These are phyloP conservation scores for Ectobius pallidus DNA, from an alignment of 2,888 invertebrate species.

Conservation along the genomic window DNA sequence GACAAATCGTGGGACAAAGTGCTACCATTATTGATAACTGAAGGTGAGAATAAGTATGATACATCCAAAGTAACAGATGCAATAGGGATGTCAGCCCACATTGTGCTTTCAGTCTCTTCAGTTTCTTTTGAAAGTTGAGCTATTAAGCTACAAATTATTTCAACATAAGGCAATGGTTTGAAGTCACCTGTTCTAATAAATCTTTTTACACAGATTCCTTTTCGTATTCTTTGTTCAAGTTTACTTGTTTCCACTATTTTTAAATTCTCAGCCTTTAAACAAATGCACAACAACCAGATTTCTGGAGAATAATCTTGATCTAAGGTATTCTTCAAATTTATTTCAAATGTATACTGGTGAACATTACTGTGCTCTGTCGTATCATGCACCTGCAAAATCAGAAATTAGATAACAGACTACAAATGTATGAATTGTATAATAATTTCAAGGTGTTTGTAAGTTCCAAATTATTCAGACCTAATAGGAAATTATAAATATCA, in stretches of 20 bases:
- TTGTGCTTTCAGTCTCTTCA: neutral
- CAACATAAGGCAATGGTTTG: neutral
- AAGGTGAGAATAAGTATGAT: neutral
- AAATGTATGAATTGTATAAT: too few relatives aligned
- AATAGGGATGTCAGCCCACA: slow-evolving; percentile 2
- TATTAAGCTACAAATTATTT: neutral
- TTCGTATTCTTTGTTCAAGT: slow-evolving; percentile 4
- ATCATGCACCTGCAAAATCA: too few relatives aligned
- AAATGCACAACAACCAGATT: neutral
- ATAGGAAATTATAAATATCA: too few relatives aligned
- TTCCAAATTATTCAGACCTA: too few relatives aligned
- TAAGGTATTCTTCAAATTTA: neutral
- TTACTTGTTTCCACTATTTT: neutral
- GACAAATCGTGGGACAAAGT: neutral
- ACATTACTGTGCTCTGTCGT: too few relatives aligned
- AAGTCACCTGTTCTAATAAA: neutral
- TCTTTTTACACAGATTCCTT: neutral
- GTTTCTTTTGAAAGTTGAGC: neutral
- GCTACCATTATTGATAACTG: too few relatives aligned
- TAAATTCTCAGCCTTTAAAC: neutral
- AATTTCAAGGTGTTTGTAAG: too few relatives aligned
- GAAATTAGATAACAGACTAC: too few relatives aligned
- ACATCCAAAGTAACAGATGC: neutral
- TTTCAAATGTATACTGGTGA: neutral
- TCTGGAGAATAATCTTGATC: slow-evolving; percentile 8